A percentile compares a stretch with the other conserved stretches of the same genome.
These are phyloP conservation scores for Cyphomyrus plagiostoma DNA, from an alignment of 2,113 vertebrate species.

Conservation along the genomic window DNA sequence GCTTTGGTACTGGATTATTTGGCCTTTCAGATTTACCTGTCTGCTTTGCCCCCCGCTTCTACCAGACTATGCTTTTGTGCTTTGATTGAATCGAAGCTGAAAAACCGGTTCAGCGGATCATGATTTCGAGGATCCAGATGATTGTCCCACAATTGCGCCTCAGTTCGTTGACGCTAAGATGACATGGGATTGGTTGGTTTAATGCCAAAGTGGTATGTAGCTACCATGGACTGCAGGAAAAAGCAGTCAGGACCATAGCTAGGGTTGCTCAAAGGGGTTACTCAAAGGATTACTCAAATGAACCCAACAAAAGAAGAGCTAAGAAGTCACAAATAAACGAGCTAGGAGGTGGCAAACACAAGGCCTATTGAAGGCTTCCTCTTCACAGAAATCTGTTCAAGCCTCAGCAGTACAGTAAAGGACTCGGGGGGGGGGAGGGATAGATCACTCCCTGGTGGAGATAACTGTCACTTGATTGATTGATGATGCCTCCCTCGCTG, in stretches of 20 bases:
- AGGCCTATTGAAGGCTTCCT: background rate
- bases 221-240: background rate
- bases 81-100: too few relatives aligned
- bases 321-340: background rate
- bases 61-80: too few relatives aligned
- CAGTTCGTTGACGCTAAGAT: background rate
- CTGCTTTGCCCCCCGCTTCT: too few relatives aligned
- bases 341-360: background rate
- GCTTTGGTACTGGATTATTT: too few relatives aligned
- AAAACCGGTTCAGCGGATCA: too few relatives aligned
- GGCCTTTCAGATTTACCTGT: too few relatives aligned
- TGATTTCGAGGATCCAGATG: too few relatives aligned
- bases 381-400: background rate
- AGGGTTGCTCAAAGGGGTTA: too few relatives aligned
- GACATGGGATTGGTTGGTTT: background rate
- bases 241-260: background rate
- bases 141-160: background rate
- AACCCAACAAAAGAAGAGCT: background rate
- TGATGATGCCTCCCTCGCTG: background rate
- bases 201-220: background rate
- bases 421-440: background rate
- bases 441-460: background rate
- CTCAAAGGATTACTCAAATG: background rate
- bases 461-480: background rate
- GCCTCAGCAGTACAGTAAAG: background rate